phyloP scores from a whole-genome alignment of 1,140 invertebrate genomes.

The Hycleus cichorii region DNA sequence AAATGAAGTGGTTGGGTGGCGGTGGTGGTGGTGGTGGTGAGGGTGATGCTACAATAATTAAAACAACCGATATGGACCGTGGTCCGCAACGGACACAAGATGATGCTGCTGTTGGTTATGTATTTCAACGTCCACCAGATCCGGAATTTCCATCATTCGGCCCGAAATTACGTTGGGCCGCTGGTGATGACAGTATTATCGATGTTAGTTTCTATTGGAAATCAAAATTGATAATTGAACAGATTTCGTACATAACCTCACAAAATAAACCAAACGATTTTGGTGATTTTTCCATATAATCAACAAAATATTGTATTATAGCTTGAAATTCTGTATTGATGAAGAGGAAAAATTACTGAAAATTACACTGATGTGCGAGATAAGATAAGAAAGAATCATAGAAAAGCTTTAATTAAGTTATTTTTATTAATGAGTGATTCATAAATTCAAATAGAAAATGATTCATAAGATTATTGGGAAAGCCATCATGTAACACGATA shows the following conservation, averaged over 20 bases:
- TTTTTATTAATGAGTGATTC: too few relatives aligned
- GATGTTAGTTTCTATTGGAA: constrained; percentile 49
- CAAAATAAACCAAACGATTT: too few relatives aligned
- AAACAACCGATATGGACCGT: constrained; percentile 38
- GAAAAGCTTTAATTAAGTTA: too few relatives aligned
- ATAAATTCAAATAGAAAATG: too few relatives aligned
- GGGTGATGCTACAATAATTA: constrained; percentile 32
- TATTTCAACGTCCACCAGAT: constrained; percentile 75
- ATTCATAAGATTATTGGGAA: too few relatives aligned
- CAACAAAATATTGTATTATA: not conserved
- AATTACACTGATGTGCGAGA: too few relatives aligned
- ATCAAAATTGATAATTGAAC: too few relatives aligned
- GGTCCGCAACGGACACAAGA: constrained; percentile 47
- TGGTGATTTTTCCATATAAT: too few relatives aligned
- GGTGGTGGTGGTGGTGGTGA: constrained; percentile 37
- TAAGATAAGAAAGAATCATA: too few relatives aligned
- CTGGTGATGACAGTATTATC: constrained; percentile 69
- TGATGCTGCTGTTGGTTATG: constrained; percentile 80
- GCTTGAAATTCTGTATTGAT: not conserved
- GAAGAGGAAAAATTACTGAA: not conserved
- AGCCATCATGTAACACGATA: too few relatives aligned
- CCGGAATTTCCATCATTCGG: constrained; percentile 62
- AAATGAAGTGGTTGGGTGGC: constrained; percentile 43
- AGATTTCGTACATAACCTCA: too few relatives aligned
- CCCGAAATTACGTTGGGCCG: constrained; percentile 65